A percentile compares a stretch with the other conserved stretches of the same genome.
Conservation (phyloP, 1,140 invertebrate genomes). For the Leptoteleia sp. region DNA sequence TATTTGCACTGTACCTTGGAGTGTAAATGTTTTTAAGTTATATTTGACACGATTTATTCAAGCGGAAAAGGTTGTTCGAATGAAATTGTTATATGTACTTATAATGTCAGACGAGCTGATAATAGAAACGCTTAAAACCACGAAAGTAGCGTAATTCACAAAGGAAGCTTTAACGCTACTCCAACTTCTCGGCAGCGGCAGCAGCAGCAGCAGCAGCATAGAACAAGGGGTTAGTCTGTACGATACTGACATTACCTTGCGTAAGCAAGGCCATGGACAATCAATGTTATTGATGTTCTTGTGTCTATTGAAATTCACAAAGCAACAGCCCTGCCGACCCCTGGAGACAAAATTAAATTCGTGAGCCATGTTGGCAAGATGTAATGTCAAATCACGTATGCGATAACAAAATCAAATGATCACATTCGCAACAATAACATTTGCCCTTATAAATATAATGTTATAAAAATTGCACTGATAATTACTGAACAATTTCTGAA, state of each 20-base stretch:
- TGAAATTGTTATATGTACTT: slow-evolving; percentile 41
- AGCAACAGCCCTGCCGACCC: slow-evolving; percentile 53
- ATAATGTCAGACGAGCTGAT: slow-evolving; percentile 34
- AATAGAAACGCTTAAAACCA: slow-evolving; percentile 58
- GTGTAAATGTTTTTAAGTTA: no score
- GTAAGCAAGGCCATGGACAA: slow-evolving; percentile 55
- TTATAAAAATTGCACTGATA: no score
- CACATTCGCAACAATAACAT: no score
- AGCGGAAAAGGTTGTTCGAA: slow-evolving; percentile 35
- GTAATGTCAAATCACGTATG: slow-evolving; percentile 61
- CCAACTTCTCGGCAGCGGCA: slow-evolving; percentile 3
- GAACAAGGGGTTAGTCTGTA: slow-evolving; percentile 57
- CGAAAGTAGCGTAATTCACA: slow-evolving; percentile 66
- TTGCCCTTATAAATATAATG: no score
- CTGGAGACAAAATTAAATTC: slow-evolving; percentile 70
- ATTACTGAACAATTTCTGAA: no score
- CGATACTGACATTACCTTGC: slow-evolving; percentile 20
- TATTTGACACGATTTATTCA: no score
- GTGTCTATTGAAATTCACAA: slow-evolving; percentile 76
- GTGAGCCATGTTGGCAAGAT: slow-evolving; percentile 56
- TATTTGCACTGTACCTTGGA: no score
- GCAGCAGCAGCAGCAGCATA: slow-evolving; percentile 1
- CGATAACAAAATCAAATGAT: no score
- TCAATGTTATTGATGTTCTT: slow-evolving; percentile 66
- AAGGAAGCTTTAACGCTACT: slow-evolving; percentile 61